Conservation (phyloP, 92 coral and sea anemone genomes). For the Phenganax marumi region DNA sequence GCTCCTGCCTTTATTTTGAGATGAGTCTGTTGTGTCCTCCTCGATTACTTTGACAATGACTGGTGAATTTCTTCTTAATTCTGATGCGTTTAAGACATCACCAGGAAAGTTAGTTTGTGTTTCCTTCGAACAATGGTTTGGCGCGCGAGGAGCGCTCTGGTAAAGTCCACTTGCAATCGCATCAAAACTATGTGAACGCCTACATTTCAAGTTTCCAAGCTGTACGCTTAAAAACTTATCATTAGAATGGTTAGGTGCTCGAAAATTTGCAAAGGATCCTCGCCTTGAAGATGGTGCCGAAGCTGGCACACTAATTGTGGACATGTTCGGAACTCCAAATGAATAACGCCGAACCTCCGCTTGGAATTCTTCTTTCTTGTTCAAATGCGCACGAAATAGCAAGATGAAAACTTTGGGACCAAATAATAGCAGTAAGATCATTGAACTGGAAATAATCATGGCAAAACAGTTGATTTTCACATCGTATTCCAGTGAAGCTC, state of each 20-base stretch:
- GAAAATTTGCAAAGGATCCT: neutral
- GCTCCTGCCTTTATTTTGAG: neutral
- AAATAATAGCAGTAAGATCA: constrained; percentile 57
- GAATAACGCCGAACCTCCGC: constrained; percentile 19
- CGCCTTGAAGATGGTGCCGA: constrained; percentile 7
- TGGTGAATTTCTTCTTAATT: neutral
- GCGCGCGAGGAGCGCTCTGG: neutral
- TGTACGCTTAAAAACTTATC: constrained; percentile 13
- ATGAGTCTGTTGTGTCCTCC: neutral
- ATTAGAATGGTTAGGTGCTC: neutral
- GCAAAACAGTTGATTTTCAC: constrained; percentile 62
- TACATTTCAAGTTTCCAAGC: neutral
- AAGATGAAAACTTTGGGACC: constrained; percentile 70
- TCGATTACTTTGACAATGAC: neutral
- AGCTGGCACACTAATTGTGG: neutral
- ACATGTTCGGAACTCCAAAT: neutral
- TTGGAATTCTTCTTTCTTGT: constrained; percentile 35
- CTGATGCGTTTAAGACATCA: neutral
- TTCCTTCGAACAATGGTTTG: neutral
- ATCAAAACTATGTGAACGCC: constrained; percentile 6
- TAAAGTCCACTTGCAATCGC: neutral
- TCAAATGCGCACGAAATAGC: constrained; percentile 57
- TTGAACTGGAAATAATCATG: constrained; percentile 58
- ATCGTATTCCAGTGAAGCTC: constrained; percentile 57
- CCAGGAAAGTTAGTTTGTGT: constrained; percentile 4